A percentile compares a stretch with the other conserved stretches of the same genome.
Evolutionary conservation across 1,140 invertebrate species (phyloP).

Genomic region (Oscheius sp.): DNA sequence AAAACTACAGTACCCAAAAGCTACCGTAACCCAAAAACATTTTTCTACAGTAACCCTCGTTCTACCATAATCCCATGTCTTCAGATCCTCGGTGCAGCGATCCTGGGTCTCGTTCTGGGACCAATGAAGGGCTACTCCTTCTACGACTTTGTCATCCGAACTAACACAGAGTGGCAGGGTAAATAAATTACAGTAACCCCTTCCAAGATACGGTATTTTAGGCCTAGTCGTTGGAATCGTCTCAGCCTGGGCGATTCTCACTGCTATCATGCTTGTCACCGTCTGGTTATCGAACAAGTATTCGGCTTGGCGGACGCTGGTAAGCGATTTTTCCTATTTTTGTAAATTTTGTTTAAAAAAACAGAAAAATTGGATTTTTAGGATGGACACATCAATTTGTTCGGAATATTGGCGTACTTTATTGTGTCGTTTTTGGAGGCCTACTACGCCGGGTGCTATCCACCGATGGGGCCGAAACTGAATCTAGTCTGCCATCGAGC

Average conservation of each 20-base stretch:
- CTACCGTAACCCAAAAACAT: no score
- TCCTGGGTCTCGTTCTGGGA: slow-evolving; percentile 40
- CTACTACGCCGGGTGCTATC: slow-evolving; percentile 48
- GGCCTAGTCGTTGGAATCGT: slow-evolving; percentile 42
- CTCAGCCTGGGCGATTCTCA: slow-evolving; percentile 21
- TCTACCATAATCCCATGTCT: no score
- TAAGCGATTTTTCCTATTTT: neutral
- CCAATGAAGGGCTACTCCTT: slow-evolving; percentile 34
- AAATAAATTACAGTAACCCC: neutral
- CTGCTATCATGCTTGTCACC: slow-evolving; percentile 28
- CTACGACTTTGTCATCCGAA: slow-evolving; percentile 41
- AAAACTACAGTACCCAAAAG: no score
- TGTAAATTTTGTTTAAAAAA: neutral
- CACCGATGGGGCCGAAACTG: slow-evolving; percentile 42
- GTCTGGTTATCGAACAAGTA: slow-evolving; percentile 30
- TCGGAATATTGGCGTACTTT: slow-evolving; percentile 34
- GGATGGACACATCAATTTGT: slow-evolving; percentile 34
- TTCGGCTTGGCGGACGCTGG: slow-evolving; percentile 41
- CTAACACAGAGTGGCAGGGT: slow-evolving; percentile 43
- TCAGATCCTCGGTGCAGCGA: slow-evolving; percentile 41
- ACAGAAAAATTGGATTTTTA: slow-evolving; percentile 20
- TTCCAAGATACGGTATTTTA: slow-evolving; percentile 18
- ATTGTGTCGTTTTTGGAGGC: slow-evolving; percentile 44
- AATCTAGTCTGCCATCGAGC: slow-evolving; percentile 44
- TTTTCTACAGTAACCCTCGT: no score